phyloP scores from a whole-genome alignment of 2,113 vertebrate species.

The Vombatus ursinus region DNA sequence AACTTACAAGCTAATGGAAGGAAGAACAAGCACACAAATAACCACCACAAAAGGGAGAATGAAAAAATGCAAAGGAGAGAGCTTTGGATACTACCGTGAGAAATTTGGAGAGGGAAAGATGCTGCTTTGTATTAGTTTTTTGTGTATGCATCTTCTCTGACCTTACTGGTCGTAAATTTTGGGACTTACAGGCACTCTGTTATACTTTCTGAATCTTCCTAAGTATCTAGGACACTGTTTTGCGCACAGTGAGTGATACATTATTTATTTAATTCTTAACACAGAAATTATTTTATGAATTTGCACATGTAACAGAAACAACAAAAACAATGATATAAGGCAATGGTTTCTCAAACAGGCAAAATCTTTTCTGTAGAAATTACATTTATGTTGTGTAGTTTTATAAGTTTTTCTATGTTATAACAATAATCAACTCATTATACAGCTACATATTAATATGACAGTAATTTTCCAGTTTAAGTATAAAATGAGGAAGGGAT shows the following conservation, averaged over 20 bases:
- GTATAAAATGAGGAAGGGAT: not conserved
- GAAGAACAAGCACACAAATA: not conserved
- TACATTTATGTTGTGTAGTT: not conserved
- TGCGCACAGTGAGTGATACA: not conserved
- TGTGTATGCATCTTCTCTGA: not conserved
- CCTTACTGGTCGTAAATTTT: not conserved
- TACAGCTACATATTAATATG: not conserved
- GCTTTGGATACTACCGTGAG: no score
- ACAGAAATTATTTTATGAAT: not conserved
- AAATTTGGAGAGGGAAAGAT: no score
- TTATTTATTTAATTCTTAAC: not conserved
- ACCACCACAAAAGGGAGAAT: not conserved
- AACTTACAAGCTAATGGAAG: not conserved
- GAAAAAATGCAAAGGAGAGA: not conserved
- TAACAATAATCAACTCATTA: not conserved
- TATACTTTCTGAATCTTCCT: not conserved
- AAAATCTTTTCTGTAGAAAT: not conserved
- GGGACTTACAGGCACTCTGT: not conserved
- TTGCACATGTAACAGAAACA: not conserved
- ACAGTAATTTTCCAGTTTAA: not conserved
- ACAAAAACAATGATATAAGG: not conserved
- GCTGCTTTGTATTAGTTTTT: no score
- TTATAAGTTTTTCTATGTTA: not conserved
- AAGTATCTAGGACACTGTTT: not conserved
- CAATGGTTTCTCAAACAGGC: not conserved